phyloP scores from a whole-genome alignment of 2,888 invertebrate genomes.

The Junonia oenone region DNA sequence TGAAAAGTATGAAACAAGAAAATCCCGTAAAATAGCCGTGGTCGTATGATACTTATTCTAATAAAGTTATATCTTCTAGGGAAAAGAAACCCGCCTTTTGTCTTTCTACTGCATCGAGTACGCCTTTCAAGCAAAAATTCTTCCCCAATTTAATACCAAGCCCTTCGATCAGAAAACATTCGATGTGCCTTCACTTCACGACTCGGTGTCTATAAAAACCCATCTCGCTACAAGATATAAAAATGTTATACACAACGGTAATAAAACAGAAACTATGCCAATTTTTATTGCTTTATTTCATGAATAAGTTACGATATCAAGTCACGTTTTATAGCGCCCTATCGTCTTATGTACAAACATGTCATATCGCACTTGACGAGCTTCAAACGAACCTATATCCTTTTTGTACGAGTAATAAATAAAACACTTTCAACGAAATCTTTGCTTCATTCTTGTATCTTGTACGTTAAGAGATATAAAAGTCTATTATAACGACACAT shows the following conservation, averaged over 20 bases:
- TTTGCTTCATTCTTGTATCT: neutral
- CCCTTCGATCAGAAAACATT: constrained; percentile 1
- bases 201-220: constrained; percentile 21
- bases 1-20: too few species aligned
- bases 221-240: constrained; percentile 23
- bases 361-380: constrained; percentile 1
- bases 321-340: constrained; percentile 28
- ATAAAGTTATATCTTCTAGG: too few species aligned
- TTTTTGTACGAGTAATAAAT: constrained; percentile 1
- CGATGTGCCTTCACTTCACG: neutral
- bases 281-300: constrained; percentile 32
- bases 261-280: constrained; percentile 33
- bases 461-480: neutral
- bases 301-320: constrained; percentile 30
- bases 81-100: neutral
- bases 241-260: constrained; percentile 25
- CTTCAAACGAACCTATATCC: neutral
- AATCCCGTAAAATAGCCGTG: too few species aligned
- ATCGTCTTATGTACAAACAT: constrained; percentile 27
- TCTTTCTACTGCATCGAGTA: neutral
- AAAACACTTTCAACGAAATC: neutral
- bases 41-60: too few species aligned
- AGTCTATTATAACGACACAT: neutral
- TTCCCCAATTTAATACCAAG: neutral
- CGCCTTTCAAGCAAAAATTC: neutral